Base-by-base conservation (phyloP, 2,113 vertebrate genomes). In the Irena cyanogastra region DNA sequence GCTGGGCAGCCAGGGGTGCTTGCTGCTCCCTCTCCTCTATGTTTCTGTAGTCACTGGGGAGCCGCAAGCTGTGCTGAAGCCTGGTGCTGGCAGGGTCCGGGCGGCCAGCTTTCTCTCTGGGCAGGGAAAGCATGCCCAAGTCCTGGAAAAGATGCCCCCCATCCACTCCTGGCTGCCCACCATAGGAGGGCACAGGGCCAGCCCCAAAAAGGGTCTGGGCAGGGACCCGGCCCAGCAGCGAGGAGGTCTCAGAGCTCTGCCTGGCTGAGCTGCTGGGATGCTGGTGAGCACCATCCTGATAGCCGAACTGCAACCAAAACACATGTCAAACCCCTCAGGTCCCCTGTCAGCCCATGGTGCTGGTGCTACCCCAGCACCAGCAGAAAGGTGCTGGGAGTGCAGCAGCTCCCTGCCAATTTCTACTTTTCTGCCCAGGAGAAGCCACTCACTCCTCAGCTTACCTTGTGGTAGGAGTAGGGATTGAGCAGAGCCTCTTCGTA, bases 401-500 rank as follows among this genome's bases (percentile, higher is more conserved):
- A 86, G 63, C 57, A 90, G 44, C 24, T 45, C 54, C 50, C 47
- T 53, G 18, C 30, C 33, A 21, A 18, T 13, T 37, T 68, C 56
- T 44, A 7, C 20, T 44, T 90, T 79, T 63, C 33, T 3, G 1
- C 10, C 5, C 0, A 2, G 35, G 14, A 72, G 31, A 60, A 65
- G 65, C 26, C 2, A 1, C 7, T 88, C 1, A 1, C 2, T 7
- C 31, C 44, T 20, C 7, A 10, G 10, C 65, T 92, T 96, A 99
- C 99, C 98, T 99, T 99, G 84, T 98, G 98, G 95, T 99, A 99
- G 19, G 98, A 94, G 78, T 99, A 99, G 30, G 99, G 98, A 86
- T 99, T 98, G 87, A 99, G 94, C 37, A 99, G 96, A 44, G 98
- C 95, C 27, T 98, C 97, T 68, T 99, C 98, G 33, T 98, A 97